phyloP scores from a whole-genome alignment of 2,888 invertebrate genomes.

The Carterocephalus palaemon region DNA sequence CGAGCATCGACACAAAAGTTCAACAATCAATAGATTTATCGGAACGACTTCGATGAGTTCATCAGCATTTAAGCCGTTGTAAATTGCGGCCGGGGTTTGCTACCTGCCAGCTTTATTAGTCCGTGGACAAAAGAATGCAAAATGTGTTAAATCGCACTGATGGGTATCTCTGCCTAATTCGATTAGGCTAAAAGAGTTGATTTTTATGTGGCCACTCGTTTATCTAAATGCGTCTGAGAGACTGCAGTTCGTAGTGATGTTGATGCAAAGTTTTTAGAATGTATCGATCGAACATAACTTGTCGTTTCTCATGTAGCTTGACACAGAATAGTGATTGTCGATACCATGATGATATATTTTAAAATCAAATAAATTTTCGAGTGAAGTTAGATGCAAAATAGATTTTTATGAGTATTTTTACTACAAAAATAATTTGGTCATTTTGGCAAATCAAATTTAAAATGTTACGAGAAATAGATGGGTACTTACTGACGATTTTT shows the following conservation, averaged over 20 bases:
- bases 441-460: too few species aligned
- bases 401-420: too few species aligned
- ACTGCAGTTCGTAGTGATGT: constrained; percentile 36
- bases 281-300: not conserved
- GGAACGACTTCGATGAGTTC: constrained; percentile 65
- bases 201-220: constrained; percentile 72
- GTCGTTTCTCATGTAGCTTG: too few species aligned
- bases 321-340: too few species aligned
- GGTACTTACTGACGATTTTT: too few species aligned
- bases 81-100: constrained; percentile 55
- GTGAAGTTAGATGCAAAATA: too few species aligned
- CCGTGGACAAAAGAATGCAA: constrained; percentile 70
- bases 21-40: constrained; percentile 60
- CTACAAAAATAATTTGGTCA: too few species aligned
- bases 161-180: constrained; percentile 73
- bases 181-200: constrained; percentile 75
- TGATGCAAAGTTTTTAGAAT: constrained; percentile 28
- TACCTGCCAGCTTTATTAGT: constrained; percentile 74
- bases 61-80: constrained; percentile 68
- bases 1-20: constrained; percentile 47
- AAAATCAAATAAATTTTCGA: too few species aligned
- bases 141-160: constrained; percentile 75
- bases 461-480: too few species aligned
- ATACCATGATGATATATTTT: too few species aligned
- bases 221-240: constrained; percentile 64